Percentiles rank a stretch among this genome's conserved stretches.
Evolutionary conservation across 2,797 vertebrate species (phyloP).

Genomic region (Nothura maculosa): DNA sequence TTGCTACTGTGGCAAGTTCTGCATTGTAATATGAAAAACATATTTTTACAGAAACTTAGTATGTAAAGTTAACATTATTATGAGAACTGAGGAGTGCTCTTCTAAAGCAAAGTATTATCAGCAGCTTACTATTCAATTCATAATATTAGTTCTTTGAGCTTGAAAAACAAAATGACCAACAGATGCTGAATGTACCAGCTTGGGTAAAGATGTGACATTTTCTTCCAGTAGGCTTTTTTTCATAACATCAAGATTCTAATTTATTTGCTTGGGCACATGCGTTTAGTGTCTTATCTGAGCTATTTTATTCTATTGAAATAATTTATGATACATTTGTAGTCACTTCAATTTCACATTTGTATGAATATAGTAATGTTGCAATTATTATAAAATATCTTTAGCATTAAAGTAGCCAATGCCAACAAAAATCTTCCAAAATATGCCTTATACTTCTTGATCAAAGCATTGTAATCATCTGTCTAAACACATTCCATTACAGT

Average conservation of each 20-base stretch:
- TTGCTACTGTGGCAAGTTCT: not conserved
- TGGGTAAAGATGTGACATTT: not conserved
- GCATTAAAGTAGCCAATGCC: not conserved
- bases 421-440: not conserved
- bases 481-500: not conserved
- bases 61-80: not conserved
- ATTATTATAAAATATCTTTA: not conserved
- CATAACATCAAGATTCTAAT: not conserved
- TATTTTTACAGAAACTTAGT: not conserved
- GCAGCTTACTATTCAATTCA: not conserved
- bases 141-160: not conserved
- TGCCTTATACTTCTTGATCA: not conserved
- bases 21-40: not conserved
- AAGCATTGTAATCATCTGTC: not conserved
- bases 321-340: not conserved
- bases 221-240: not conserved
- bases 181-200: not conserved
- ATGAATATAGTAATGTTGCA: not conserved
- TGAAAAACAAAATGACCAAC: not conserved
- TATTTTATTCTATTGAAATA: not conserved
- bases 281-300: not conserved
- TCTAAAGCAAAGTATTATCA: not conserved
- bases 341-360: not conserved
- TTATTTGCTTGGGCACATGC: not conserved
- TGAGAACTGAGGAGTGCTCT: not conserved